A percentile compares a stretch with the other conserved stretches of the same genome.
These are phyloP conservation scores for Leptura quadrifasciata DNA, from an alignment of 2,888 invertebrate genomes.

Conservation along the genomic window DNA sequence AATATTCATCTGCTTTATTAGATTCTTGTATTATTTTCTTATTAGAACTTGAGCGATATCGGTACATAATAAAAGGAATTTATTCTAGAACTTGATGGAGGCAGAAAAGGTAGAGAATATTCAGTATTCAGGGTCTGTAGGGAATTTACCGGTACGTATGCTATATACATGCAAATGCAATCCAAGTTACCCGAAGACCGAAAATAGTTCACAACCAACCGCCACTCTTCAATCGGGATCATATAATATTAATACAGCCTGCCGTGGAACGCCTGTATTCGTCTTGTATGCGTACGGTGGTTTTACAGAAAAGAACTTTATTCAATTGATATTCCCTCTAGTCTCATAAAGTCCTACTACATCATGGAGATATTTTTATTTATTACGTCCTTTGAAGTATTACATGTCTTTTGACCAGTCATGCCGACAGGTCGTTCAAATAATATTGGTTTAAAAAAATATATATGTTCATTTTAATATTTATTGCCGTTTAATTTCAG, in stretches of 20 bases:
- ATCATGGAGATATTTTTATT: constrained; percentile 24
- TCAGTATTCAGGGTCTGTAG: constrained; percentile 51
- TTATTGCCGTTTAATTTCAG: not conserved
- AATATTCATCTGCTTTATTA: not conserved
- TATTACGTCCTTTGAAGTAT: constrained; percentile 22
- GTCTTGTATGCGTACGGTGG: constrained; percentile 32
- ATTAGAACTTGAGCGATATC: constrained; percentile 15
- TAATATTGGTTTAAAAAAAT: not conserved
- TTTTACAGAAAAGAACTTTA: constrained; percentile 30
- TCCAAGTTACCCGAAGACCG: constrained; percentile 65
- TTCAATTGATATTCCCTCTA: constrained; percentile 30
- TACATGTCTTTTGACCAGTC: not conserved
- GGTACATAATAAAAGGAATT: constrained; percentile 36
- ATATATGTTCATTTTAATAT: not conserved
- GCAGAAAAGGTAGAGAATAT: constrained; percentile 50
- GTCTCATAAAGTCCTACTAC: constrained; percentile 25
- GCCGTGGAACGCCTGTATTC: constrained; percentile 46
- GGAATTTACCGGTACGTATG: constrained; percentile 56
- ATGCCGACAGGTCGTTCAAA: constrained; percentile 5
- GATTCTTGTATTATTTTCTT: constrained; percentile 11
- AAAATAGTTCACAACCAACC: constrained; percentile 65
- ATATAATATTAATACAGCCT: constrained; percentile 66
- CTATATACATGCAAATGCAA: constrained; percentile 73
- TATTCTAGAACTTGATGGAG: constrained; percentile 35
- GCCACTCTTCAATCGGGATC: constrained; percentile 64